These are phyloP conservation scores for Aricia artaxerxes DNA, from an alignment of 2,888 invertebrate species.

Conservation along the genomic window DNA sequence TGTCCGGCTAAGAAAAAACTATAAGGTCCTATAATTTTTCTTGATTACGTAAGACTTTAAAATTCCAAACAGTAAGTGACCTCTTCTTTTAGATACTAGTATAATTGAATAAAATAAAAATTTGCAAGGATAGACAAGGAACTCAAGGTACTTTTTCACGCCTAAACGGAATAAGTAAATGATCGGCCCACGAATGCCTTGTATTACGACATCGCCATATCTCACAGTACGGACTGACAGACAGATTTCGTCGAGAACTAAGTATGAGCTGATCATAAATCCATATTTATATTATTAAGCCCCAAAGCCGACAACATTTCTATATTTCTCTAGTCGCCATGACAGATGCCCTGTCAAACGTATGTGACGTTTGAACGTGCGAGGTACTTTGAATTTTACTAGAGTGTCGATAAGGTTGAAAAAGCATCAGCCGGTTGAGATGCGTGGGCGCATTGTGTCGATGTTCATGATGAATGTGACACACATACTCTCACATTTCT, in stretches of 20 bases:
- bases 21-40: neutral
- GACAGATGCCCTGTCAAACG: constrained; percentile 2
- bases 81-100: too few relatives aligned
- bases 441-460: neutral
- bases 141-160: neutral
- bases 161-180: neutral
- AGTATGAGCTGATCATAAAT: neutral
- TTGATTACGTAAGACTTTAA: neutral
- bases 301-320: neutral
- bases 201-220: neutral
- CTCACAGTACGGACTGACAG: neutral
- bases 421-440: neutral
- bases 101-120: too few relatives aligned
- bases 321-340: neutral
- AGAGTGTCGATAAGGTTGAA: neutral
- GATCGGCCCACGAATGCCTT: neutral
- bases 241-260: neutral
- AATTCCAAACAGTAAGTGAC: too few relatives aligned
- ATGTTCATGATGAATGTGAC: neutral
- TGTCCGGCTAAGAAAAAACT: neutral
- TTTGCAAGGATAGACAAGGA: neutral
- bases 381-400: neutral
- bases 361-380: neutral
- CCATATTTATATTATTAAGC: constrained; percentile 11
- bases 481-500: neutral